Conservation (phyloP, 1,140 invertebrate species). For the Anagrus nilaparvatae region DNA sequence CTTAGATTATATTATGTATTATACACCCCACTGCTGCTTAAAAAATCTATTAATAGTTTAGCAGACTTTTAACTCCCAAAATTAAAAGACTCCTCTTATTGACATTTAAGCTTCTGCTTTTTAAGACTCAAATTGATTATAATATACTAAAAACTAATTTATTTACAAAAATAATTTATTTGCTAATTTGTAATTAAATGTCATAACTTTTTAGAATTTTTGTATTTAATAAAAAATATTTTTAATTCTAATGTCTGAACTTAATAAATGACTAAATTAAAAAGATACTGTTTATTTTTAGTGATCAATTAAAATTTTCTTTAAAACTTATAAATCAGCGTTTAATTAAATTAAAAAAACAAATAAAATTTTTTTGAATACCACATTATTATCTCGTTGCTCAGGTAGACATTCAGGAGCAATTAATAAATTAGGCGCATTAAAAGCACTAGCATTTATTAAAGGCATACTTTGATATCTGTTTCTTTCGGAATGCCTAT, state of each 20-base stretch:
- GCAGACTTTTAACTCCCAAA: neutral
- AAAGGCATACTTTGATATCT: slow-evolving; percentile 21
- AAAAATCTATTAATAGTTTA: neutral
- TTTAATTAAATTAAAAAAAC: neutral
- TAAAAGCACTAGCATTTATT: neutral
- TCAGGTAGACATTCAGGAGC: no score
- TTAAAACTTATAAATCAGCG: neutral
- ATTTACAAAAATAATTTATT: no score
- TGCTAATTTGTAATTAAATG: no score
- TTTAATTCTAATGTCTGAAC: neutral
- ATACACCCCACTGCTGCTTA: neutral
- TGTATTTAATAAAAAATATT: no score
- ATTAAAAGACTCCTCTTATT: no score
- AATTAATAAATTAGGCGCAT: slow-evolving; percentile 17
- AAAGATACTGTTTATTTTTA: neutral
- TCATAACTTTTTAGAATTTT: no score
- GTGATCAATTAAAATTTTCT: neutral
- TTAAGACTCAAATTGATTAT: no score
- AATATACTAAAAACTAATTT: no score
- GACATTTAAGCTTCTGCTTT: no score
- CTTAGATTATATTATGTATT: neutral
- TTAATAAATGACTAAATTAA: neutral
- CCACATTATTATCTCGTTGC: slow-evolving; percentile 34
- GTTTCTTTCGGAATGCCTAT: slow-evolving; percentile 31
- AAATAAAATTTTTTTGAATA: slow-evolving; percentile 15